A percentile compares a stretch with the other conserved stretches of the same genome.
These are phyloP conservation scores for Mesembrinibis cayennensis DNA, from an alignment of 2,113 vertebrate species.

Conservation along the genomic window DNA sequence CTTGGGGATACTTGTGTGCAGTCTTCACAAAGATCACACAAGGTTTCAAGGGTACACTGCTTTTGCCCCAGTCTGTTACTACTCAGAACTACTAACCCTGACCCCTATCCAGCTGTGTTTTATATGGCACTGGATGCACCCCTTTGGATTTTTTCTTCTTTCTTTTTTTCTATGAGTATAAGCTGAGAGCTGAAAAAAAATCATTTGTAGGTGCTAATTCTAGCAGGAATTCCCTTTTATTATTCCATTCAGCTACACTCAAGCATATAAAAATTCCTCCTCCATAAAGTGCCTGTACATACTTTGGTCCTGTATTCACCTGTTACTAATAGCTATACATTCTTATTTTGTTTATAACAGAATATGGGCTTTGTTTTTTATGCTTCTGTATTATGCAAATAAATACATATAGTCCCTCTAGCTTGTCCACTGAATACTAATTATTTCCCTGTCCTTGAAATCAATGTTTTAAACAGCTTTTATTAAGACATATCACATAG, in stretches of 20 bases:
- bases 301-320: conserved; percentile 2
- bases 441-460: not conserved
- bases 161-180: not conserved
- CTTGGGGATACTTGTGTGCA: not conserved
- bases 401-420: not conserved
- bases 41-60: not conserved
- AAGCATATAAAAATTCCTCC: not conserved
- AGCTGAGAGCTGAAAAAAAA: not conserved
- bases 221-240: not conserved
- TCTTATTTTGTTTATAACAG: conserved; percentile 15
- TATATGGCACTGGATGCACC: accelerated
- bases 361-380: not conserved
- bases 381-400: conserved; percentile 16
- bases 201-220: not conserved
- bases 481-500: not conserved
- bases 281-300: not conserved
- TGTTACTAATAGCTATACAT: not conserved
- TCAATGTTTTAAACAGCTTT: not conserved
- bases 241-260: not conserved
- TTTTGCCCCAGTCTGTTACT: not conserved
- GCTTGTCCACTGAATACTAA: not conserved
- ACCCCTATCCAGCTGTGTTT: accelerated
- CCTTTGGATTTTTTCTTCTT: not conserved
- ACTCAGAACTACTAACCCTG: not conserved
- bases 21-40: accelerated